Evolutionary conservation across 1,140 invertebrate species (phyloP), one percentile per base, ranked within the genome.

Genomic region (Gryon sp.): DNA sequence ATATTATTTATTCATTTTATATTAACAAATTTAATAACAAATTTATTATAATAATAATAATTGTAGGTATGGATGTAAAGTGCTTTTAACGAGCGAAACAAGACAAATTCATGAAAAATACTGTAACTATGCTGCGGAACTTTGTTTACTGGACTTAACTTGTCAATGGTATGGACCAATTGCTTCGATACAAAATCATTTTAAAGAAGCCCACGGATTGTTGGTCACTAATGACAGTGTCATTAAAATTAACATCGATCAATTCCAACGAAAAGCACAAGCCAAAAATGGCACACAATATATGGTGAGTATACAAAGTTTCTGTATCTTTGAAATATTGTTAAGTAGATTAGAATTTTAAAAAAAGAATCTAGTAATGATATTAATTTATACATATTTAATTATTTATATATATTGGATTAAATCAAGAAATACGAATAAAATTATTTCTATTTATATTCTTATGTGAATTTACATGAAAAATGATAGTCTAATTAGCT

Each of bases 141-240:
- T 20, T 1, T 82, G 81, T 16, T 73, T 73, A 1, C 4, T 55
- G 0, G 43, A 62, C 6, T 11, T 20, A 9, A 3, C 5, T 2
- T 82, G 81, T 46, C 9, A 11, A 1, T 82, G 81, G 81, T 16
- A 6, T 9, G 80, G 80, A 12, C 53, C 63, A n/a, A 22, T 62
- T 2, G 19, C 34, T 14, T 28, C 30, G 7, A 18, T 81, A 2
- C 46, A 70, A 7, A 28, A 22, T 5, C 79, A 83, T 45, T 45
- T 82, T 6, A 41, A 43, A 15, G 36, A 8, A 15, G 18, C 5
- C 0, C 79, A 82, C 30, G 34, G 43, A 15, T 32, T 82, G 0
- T 26, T 52, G 26, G 20, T 75, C 0, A 28, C 78, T 1, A 38
- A 53, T 18, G 62, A 73, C 26, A 36, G 40, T 30, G 53, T 34